phyloP scores from a whole-genome alignment of 2,113 vertebrate species.

The Paramormyrops kingsleyae region DNA sequence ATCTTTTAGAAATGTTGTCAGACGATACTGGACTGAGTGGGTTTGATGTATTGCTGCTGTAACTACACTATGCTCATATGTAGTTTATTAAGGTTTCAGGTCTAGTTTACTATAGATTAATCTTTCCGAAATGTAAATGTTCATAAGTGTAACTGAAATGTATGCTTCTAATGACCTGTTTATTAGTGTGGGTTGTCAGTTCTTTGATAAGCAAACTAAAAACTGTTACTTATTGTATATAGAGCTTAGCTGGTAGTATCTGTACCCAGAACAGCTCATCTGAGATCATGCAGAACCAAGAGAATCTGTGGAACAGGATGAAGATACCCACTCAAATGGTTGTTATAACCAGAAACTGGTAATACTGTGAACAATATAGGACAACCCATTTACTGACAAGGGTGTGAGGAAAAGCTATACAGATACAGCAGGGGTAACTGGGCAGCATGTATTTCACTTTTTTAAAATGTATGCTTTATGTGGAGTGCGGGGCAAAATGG shows the following conservation, averaged over 20 bases:
- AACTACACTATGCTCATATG: neutral
- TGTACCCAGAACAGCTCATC: neutral
- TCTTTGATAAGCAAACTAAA: neutral
- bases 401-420: neutral
- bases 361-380: neutral
- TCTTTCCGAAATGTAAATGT: neutral
- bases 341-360: neutral
- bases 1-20: neutral
- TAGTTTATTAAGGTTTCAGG: neutral
- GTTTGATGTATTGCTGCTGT: neutral
- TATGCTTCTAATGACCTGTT: neutral
- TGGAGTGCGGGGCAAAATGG: neutral
- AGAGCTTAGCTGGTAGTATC: neutral
- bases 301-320: constrained; percentile 14
- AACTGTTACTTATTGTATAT: neutral
- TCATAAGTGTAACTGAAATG: neutral
- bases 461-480: too few species aligned
- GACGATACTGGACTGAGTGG: neutral
- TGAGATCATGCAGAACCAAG: neutral
- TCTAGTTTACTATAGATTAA: neutral
- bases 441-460: neutral
- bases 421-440: neutral
- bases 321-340: neutral
- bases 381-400: constrained; percentile 10
- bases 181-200: neutral